phyloP scores from a whole-genome alignment of 2,797 vertebrate species.

The Hoplostethus mediterraneus region DNA sequence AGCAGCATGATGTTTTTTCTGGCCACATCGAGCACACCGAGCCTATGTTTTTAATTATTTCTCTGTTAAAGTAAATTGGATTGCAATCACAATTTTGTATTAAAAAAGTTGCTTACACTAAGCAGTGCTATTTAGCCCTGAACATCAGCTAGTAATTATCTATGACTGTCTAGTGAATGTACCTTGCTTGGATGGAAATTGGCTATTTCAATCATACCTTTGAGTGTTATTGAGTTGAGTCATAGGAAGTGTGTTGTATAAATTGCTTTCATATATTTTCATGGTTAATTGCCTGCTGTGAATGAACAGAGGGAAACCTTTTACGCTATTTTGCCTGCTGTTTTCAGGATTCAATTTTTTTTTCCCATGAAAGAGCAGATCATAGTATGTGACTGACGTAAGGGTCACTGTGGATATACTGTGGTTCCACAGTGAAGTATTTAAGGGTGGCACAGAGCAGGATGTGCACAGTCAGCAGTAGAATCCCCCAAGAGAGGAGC shows the following conservation, averaged over 20 bases:
- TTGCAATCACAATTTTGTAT: too few species aligned
- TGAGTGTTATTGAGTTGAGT: slow-evolving; percentile 42
- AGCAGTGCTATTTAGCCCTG: not conserved
- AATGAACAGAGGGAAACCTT: slow-evolving; percentile 78
- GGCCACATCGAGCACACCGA: too few species aligned
- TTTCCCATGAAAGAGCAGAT: slow-evolving; percentile 61
- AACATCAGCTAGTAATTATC: slow-evolving; percentile 17
- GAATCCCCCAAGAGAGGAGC: slow-evolving; percentile 64
- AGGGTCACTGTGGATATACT: slow-evolving; percentile 57
- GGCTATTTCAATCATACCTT: slow-evolving; percentile 57
- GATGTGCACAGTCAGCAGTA: slow-evolving; percentile 76
- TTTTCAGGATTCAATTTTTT: slow-evolving; percentile 67
- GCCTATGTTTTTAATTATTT: too few species aligned
- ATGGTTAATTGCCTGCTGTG: slow-evolving; percentile 75
- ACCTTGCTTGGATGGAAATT: slow-evolving; percentile 64
- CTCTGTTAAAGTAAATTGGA: too few species aligned
- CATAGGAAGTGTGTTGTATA: slow-evolving; percentile 65
- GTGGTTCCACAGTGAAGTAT: slow-evolving; percentile 59
- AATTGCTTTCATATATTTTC: slow-evolving; percentile 80
- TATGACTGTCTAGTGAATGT: slow-evolving; percentile 51
- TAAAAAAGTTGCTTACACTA: too few species aligned
- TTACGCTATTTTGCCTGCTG: slow-evolving; percentile 62
- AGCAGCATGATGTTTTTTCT: too few species aligned
- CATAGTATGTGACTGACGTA: slow-evolving; percentile 52
- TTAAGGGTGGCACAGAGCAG: slow-evolving; percentile 66